Base-by-base conservation (phyloP, 1,140 invertebrate genomes). In the Papilio dardanus region DNA sequence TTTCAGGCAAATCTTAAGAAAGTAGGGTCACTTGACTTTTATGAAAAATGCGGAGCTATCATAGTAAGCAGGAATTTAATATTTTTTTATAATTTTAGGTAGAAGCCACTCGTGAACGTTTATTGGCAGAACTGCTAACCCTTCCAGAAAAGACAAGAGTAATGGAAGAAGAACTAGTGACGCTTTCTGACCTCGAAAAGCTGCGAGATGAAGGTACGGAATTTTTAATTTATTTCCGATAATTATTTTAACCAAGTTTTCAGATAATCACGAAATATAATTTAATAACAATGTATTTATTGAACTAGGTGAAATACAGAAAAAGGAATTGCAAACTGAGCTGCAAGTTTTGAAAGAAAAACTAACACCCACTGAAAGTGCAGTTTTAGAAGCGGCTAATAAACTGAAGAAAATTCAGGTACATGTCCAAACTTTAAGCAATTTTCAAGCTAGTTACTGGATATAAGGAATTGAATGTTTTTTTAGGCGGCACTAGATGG, bases 401-500 rank as follows among this genome's bases (percentile, higher is more conserved):
- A 91, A 90, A 81, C 80, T 93, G 35, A 87, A 88, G 62, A 85
- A 85, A 81, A 80, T 94, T 37, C 90, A 93, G 86, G 93, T 94
- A 80, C 16, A 71, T 46, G 42, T 14, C 35, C 0, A 58, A 58
- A 46, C 5, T 71, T 69, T 8, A 68, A 3, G 31, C 12, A 16
- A n/a, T 62, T 28, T 62, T 8, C 35, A 62, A 62, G 21, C 24
- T 30, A 19, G 7, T 19, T 46, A 46, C n/a, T n/a, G n/a, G n/a
- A n/a, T n/a, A 19, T 19, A 46, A n/a, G n/a, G 42, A 7, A 7
- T 46, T n/a, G 16, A 16, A 16, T 82, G 58, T 58, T 58, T 78
- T 80, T 84, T 91, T 93, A 96, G 94, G 92, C 92, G 77, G 94
- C 94, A 81, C 88, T 97, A 12, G 94, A 95, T 78, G 95, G 96